Conservation (phyloP, 1,140 invertebrate genomes). For the Micrasema minimum region DNA sequence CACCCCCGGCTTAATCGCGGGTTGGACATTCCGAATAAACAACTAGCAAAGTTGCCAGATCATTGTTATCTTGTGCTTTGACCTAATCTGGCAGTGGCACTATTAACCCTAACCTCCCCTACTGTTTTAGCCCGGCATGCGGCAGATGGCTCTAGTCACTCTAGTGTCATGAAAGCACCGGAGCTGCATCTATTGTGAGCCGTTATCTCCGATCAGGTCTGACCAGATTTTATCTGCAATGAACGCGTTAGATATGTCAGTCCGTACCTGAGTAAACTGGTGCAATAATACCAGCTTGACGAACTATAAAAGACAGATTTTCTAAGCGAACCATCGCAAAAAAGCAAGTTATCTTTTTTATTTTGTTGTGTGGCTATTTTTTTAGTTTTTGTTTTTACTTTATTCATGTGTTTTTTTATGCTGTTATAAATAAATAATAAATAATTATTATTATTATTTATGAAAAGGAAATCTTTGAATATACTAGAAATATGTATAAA, state of each 20-base stretch:
- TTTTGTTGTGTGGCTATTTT: no score
- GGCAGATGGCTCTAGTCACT: constrained; percentile 26
- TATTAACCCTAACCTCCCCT: constrained; percentile 25
- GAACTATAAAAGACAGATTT: no score
- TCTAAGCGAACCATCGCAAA: no score
- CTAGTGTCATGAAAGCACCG: background rate
- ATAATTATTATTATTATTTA: no score
- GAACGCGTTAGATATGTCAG: constrained; percentile 23
- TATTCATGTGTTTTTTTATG: no score
- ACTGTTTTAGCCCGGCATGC: background rate
- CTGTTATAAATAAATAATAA: no score
- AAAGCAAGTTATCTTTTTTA: no score
- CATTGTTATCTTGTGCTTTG: constrained; percentile 42
- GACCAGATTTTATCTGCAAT: constrained; percentile 28
- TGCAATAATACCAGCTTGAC: no score
- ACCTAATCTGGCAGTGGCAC: constrained; percentile 36
- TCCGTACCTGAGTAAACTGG: constrained; percentile 20
- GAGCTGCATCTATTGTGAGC: constrained; percentile 8
- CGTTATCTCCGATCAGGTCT: constrained; percentile 28
- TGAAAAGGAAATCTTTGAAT: no score
- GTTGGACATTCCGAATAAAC: constrained; percentile 49
- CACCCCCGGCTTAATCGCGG: constrained; percentile 37
- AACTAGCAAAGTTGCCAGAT: constrained; percentile 35
- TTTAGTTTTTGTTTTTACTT: no score
- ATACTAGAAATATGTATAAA: no score